These are phyloP conservation scores for Stercorarius parasiticus DNA, from an alignment of 2,113 vertebrate species.

Conservation along the genomic window DNA sequence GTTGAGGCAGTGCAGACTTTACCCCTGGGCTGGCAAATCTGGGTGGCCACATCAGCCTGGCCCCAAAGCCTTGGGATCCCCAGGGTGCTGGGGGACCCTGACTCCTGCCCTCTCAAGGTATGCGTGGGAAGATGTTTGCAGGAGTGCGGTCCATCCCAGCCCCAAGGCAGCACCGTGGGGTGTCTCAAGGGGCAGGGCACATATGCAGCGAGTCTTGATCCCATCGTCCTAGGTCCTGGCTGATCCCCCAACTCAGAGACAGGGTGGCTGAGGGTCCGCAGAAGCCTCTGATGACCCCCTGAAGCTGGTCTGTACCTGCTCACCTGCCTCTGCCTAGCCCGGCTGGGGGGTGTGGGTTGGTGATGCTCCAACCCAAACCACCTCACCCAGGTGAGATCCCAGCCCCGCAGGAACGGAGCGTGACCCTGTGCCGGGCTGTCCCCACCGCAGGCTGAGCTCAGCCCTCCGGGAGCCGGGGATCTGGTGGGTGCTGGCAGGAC, in stretches of 20 bases:
- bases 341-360: not conserved
- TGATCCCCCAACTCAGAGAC: not conserved
- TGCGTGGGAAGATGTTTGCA: not conserved
- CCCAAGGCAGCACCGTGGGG: fast-evolving
- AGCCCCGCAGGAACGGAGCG: fast-evolving
- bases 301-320: fast-evolving
- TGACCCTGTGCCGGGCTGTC: not conserved
- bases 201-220: not conserved
- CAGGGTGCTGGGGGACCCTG: not conserved
- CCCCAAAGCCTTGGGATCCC: not conserved
- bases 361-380: not conserved
- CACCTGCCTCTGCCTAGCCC: not conserved
- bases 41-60: not conserved
- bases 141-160: not conserved
- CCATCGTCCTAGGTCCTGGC: not conserved
- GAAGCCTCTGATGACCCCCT: not conserved
- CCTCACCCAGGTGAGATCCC: not conserved
- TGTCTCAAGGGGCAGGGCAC: not conserved
- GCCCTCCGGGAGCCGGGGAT: not conserved
- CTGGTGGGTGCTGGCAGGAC: not conserved
- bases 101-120: not conserved
- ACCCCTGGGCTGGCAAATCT: not conserved
- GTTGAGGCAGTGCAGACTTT: fast-evolving
- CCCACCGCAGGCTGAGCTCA: not conserved
- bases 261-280: not conserved